Percentiles rank a stretch among this genome's conserved stretches.
These are phyloP conservation scores for Dasysyrphus tricinctus DNA, from an alignment of 2,888 invertebrate genomes.

Conservation along the genomic window DNA sequence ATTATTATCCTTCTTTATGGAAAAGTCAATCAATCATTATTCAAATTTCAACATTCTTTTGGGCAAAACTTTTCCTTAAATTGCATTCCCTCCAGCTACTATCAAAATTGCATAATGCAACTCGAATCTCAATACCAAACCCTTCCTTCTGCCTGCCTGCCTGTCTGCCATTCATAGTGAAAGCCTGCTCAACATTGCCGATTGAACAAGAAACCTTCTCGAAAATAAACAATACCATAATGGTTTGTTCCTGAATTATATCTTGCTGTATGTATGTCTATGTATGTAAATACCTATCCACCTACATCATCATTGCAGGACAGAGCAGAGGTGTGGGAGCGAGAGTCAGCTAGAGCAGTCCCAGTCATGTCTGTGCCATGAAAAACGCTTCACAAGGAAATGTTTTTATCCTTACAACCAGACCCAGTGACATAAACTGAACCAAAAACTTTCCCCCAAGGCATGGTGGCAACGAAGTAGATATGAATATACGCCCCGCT, in stretches of 20 bases:
- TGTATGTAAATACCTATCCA: conserved; percentile 32
- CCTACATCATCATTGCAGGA: conserved; percentile 21
- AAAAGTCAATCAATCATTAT: conserved; percentile 76
- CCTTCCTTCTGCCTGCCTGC: background rate
- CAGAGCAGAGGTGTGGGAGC: background rate
- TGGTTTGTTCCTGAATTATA: conserved; percentile 66
- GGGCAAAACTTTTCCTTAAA: conserved; percentile 50
- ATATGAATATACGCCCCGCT: background rate
- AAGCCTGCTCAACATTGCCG: conserved; percentile 12
- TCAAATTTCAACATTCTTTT: conserved; percentile 71
- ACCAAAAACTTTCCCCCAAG: conserved; percentile 64
- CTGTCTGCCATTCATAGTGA: conserved; percentile 18
- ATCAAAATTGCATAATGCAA: conserved; percentile 55
- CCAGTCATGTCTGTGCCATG: conserved; percentile 28
- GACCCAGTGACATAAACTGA: conserved; percentile 60
- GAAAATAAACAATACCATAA: conserved; percentile 74
- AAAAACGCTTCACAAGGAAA: conserved; percentile 45
- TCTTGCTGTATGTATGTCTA: conserved; percentile 23
- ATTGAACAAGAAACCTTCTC: conserved; percentile 55
- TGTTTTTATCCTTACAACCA: conserved; percentile 59
- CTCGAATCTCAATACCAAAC: background rate
- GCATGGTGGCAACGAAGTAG: conserved; percentile 33
- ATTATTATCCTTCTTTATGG: conserved; percentile 66
- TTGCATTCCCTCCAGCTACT: conserved; percentile 58
- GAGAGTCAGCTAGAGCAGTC: background rate